Base-by-base conservation (phyloP, 92 coral and sea anemone genomes). In the Epizoanthus ramosus region DNA sequence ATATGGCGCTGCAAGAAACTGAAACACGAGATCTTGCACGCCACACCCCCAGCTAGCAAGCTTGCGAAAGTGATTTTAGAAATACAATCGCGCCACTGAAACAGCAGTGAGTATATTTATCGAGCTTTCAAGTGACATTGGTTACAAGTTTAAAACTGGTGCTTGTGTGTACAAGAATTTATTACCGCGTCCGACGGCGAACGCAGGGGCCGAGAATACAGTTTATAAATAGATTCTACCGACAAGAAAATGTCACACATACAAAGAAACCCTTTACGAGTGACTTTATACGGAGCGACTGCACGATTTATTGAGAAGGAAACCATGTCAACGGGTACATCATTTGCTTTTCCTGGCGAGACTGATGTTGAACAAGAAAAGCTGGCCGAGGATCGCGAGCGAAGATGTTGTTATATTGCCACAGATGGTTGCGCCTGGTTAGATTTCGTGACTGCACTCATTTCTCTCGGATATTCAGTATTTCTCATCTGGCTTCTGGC, bases 401-500 rank as follows among this genome's bases (percentile, higher is more conserved):
- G 47, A 37, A 16, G 57, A 14, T 77, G 82, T 17, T 77, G 57
- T 8, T 43, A 61, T 59, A 21, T 60, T 61, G 57, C 12, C 43
- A 77, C 19, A 60, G 82, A 60, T 8, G 41, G 82, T 22, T 77
- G 57, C 17, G 82, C 68, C 2, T 77, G 59, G 82, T 57, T 77
- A 39, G 82, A 77, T 33, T 37, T 77, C 15, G 31, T 77, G 4
- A 77, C 82, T 21, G 70, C 71, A 5, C 57, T 60, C 13, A 77
- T 77, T 43, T 77, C 57, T 37, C 22, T 63, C 14, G 82, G 41
- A 28, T 77, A 77, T 61, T 77, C 82, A 9, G 25, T 77, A 65
- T 77, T 77, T 77, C 82, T 77, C 16, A 63, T 77, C 66, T 77
- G 82, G 82, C 52, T 77, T 0, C 33, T 77, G 82, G 82, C 37